A percentile compares a stretch with the other conserved stretches of the same genome.
Conservation (phyloP, 2,113 vertebrate species). For the Hystrix brachyura region DNA sequence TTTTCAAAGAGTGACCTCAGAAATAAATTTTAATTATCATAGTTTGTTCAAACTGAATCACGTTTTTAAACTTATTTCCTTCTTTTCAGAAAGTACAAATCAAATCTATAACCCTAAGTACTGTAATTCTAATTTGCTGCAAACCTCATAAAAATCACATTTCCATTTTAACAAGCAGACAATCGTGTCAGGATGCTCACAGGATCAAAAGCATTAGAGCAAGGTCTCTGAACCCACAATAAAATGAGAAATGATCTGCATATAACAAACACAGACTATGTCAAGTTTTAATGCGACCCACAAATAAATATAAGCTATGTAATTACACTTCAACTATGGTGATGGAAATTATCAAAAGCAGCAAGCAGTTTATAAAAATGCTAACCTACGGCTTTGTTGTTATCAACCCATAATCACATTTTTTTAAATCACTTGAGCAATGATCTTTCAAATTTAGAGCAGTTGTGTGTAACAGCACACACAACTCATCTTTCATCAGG, state of each 20-base stretch:
- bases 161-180: slow-evolving; percentile 63
- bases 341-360: slow-evolving; percentile 76
- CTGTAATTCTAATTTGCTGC: slow-evolving; percentile 56
- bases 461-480: slow-evolving; percentile 57
- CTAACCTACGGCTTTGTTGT: slow-evolving; percentile 57
- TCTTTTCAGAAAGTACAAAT: slow-evolving; percentile 73
- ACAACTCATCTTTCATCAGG: slow-evolving; percentile 2
- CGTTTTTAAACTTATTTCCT: slow-evolving; percentile 55
- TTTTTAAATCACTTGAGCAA: slow-evolving; percentile 56
- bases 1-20: slow-evolving; percentile 69
- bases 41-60: slow-evolving; percentile 48
- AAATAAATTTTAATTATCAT: slow-evolving; percentile 72
- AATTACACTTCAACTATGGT: slow-evolving; percentile 77
- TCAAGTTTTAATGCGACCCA: slow-evolving; percentile 68
- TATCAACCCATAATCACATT: slow-evolving; percentile 48
- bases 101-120: slow-evolving; percentile 59
- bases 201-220: slow-evolving; percentile 69
- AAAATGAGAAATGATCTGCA: slow-evolving; percentile 56
- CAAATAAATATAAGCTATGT: slow-evolving; percentile 62
- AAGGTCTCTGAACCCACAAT: slow-evolving; percentile 67
- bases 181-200: slow-evolving; percentile 36
- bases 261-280: slow-evolving; percentile 69
- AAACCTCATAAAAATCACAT: slow-evolving; percentile 71
- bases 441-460: slow-evolving; percentile 59
- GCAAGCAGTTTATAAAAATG: slow-evolving; percentile 68